Evolutionary conservation across 2,888 invertebrate genomes (phyloP), one percentile per base, ranked within the genome.

Genomic region (Aquatica leii): DNA sequence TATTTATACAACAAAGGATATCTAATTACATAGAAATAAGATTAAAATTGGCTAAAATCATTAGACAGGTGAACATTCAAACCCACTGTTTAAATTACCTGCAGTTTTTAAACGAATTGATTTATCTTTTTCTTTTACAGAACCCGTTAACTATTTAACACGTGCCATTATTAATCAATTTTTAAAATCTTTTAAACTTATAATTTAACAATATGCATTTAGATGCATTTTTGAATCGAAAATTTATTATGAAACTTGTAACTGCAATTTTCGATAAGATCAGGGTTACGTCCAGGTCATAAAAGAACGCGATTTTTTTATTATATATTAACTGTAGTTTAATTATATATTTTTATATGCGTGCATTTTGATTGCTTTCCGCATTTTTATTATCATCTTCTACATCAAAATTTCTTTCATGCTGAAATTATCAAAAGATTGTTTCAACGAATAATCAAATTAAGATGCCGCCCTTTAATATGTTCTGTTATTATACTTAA

Each of bases 61-160:
- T n/a, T n/a, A n/a, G 72, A 72, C 71, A 72, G 73, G 71, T 72
- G 73, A 72, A 71, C 72, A 70, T 72, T 69, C 70, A 69, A 48
- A 62, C 46, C 68, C 54, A 62, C 68, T 62, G 69, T 66, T 58
- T 62, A 55, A 55, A 55, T 43, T 65, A 63, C 59, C 60, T 66
- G 60, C 37, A 18, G 48, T 43, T 53, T 57, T 56, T 41, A 46
- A 55, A 40, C 14, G 43, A 50, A 41, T 40, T 31, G 63, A 59
- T 55, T 63, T 59, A 63, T 54, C 46, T 50, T 55, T n/a, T 48
- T n/a, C n/a, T n/a, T n/a, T n/a, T n/a, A n/a, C n/a, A 56, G 52
- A 53, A 54, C n/a, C 63, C 63, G 63, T 63, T 63, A 63, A 49
- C 54, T 59, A 51, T 59, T 63, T 63, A 63, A 63, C 63, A 54